A percentile compares a stretch with the other conserved stretches of the same genome.
Evolutionary conservation across 2,888 invertebrate species (phyloP).

Genomic region (Pammene fasciana): DNA sequence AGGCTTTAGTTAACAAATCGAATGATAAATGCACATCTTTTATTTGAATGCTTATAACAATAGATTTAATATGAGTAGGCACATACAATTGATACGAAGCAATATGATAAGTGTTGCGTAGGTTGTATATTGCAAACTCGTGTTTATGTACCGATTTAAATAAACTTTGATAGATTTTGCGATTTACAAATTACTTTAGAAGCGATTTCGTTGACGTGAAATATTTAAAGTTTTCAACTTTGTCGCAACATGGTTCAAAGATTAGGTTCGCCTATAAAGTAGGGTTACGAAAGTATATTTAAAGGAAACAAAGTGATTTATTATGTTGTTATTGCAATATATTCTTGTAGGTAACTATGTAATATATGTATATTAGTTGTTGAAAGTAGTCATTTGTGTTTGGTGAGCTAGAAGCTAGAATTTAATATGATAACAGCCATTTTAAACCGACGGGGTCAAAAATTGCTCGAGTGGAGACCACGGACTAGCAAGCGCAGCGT

Average conservation of each 20-base stretch:
- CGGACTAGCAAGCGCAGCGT: too few relatives aligned
- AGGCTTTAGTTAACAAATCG: neutral
- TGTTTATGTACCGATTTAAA: slow-evolving; percentile 4
- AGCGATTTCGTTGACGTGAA: slow-evolving; percentile 7
- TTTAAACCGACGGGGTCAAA: too few relatives aligned
- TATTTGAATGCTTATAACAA: slow-evolving; percentile 3
- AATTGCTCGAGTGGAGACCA: too few relatives aligned
- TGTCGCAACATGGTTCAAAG: neutral
- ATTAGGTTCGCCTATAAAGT: slow-evolving; percentile 6
- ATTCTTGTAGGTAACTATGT: neutral
- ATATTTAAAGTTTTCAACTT: slow-evolving; percentile 5
- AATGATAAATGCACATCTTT: slow-evolving; percentile 14
- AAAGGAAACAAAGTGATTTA: slow-evolving; percentile 18
- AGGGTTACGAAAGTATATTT: slow-evolving; percentile 1
- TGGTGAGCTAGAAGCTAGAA: too few relatives aligned
- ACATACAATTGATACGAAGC: neutral
- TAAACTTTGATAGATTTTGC: slow-evolving; percentile 5
- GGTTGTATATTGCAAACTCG: slow-evolving; percentile 9
- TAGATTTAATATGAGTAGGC: slow-evolving; percentile 8
- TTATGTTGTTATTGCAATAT: slow-evolving; percentile 16
- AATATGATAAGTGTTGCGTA: neutral
- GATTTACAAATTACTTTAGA: slow-evolving; percentile 5
- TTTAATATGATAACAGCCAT: too few relatives aligned
- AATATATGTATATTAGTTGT: too few relatives aligned
- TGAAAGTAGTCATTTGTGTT: too few relatives aligned